Conservation (phyloP, 2,888 invertebrate species). For the Dolichopus griseipennis region DNA sequence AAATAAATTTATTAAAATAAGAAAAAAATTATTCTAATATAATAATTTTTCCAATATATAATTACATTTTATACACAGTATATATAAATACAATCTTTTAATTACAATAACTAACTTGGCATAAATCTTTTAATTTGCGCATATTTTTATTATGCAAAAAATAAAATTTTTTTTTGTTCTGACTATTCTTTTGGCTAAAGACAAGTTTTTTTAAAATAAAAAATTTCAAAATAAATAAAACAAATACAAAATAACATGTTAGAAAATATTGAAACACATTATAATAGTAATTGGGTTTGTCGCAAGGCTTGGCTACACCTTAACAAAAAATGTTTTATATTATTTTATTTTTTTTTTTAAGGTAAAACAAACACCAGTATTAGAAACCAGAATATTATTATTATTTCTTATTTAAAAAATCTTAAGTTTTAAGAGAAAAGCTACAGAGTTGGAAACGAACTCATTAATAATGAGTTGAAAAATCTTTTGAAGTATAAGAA, state of each 20-base stretch:
- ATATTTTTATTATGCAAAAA: no score
- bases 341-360: no score
- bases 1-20: no score
- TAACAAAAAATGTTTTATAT: not conserved
- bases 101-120: no score
- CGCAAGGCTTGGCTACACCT: conserved; percentile 6
- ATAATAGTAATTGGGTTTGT: conserved; percentile 4
- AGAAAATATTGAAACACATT: not conserved
- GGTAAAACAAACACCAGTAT: not conserved
- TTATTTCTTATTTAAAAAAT: no score
- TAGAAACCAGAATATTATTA: not conserved
- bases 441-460: not conserved
- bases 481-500: not conserved
- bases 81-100: no score
- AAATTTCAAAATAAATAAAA: not conserved
- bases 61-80: no score
- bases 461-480: not conserved
- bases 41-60: no score
- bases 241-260: not conserved
- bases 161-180: no score
- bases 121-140: no score
- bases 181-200: no score
- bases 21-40: no score
- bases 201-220: not conserved
- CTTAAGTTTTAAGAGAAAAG: not conserved